Conservation (phyloP, 2,888 invertebrate species). For the Lasioglossum villosulum region DNA sequence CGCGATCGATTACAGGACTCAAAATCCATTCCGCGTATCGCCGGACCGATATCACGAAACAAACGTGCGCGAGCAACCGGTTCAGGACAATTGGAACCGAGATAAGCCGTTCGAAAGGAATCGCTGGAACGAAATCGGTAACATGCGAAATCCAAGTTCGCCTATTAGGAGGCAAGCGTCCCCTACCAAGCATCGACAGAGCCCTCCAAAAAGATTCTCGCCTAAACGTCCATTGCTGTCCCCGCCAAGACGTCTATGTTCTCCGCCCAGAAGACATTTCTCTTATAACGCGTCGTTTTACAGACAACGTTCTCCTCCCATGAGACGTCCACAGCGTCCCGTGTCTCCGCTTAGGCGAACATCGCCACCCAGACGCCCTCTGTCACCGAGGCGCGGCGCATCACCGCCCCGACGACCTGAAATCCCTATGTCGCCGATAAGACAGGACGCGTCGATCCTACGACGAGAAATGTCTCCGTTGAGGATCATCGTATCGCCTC, state of each 20-base stretch:
- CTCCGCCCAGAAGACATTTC: slow-evolving; percentile 67
- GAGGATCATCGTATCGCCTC: slow-evolving; percentile 52
- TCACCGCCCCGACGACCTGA: slow-evolving; percentile 55
- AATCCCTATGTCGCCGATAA: slow-evolving; percentile 55
- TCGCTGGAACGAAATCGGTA: slow-evolving; percentile 54
- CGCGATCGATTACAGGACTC: not conserved
- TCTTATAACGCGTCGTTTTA: slow-evolving; percentile 17
- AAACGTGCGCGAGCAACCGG: slow-evolving; percentile 50
- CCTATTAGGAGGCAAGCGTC: slow-evolving; percentile 61
- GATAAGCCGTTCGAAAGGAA: slow-evolving; percentile 48
- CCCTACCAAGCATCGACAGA: slow-evolving; percentile 49
- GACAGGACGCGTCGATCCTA: slow-evolving; percentile 49
- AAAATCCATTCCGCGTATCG: slow-evolving; percentile 20
- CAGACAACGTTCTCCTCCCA: slow-evolving; percentile 56
- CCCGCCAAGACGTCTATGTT: slow-evolving; percentile 61
- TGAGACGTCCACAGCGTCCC: slow-evolving; percentile 46
- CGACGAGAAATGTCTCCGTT: slow-evolving; percentile 50
- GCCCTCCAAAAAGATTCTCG: slow-evolving; percentile 62
- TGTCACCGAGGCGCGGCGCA: slow-evolving; percentile 56
- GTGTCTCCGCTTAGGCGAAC: slow-evolving; percentile 39
- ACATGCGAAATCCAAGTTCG: slow-evolving; percentile 49
- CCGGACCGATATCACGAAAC: slow-evolving; percentile 50
- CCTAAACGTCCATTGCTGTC: slow-evolving; percentile 70
- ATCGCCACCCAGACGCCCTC: slow-evolving; percentile 49
- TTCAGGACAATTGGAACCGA: slow-evolving; percentile 63